phyloP scores from a whole-genome alignment of 2,888 invertebrate genomes.

The Oxytorus armatus region DNA sequence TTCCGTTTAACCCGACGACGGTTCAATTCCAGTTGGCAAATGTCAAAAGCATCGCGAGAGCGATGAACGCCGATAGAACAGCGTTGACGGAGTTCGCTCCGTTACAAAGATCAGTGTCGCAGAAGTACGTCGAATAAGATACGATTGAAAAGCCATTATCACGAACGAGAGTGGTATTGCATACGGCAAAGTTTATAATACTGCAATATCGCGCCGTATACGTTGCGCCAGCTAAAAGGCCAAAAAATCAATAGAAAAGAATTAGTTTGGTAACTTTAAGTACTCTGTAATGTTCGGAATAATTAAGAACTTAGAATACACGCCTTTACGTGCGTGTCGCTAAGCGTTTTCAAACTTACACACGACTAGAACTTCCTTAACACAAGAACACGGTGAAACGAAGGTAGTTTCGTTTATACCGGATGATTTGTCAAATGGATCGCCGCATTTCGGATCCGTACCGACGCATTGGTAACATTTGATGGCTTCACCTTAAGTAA shows the following conservation, averaged over 20 bases:
- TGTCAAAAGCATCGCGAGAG: background rate
- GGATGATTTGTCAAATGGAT: slow-evolving; percentile 7
- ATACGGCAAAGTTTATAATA: no score
- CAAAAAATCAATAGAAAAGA: background rate
- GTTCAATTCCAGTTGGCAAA: slow-evolving; percentile 11
- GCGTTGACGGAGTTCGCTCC: slow-evolving; percentile 16
- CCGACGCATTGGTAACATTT: slow-evolving; percentile 1
- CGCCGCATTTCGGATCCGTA: background rate
- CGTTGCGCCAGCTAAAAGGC: background rate
- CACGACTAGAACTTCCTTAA: background rate
- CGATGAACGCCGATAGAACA: slow-evolving; percentile 10
- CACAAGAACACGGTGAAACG: background rate
- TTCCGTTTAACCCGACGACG: background rate
- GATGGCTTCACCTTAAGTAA: slow-evolving; percentile 18
- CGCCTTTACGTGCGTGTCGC: no score
- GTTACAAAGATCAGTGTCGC: slow-evolving; percentile 23
- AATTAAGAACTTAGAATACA: background rate
- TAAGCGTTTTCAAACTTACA: slow-evolving; percentile 6
- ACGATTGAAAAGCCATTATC: background rate
- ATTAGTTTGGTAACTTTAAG: background rate
- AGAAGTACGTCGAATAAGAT: background rate
- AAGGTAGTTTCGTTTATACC: background rate
- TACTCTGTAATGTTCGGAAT: background rate
- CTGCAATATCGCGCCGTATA: background rate
- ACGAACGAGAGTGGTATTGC: background rate